Evolutionary conservation across 2,797 vertebrate genomes (phyloP).

Genomic region (Leptatherina wallacei): DNA sequence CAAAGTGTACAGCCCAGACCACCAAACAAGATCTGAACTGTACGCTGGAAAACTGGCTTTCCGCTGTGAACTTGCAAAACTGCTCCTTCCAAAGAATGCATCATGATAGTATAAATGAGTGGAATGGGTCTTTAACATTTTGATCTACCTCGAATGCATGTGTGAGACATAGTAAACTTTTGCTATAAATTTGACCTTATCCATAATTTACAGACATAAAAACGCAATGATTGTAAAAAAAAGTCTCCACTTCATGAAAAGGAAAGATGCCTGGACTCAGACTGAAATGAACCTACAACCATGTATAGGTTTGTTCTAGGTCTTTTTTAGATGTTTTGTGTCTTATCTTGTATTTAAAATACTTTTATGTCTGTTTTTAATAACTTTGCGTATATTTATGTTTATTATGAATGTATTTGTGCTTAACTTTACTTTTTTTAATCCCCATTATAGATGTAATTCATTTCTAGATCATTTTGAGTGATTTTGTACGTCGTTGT

Average conservation of each 20-base stretch:
- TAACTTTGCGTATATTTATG: no score
- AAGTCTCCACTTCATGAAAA: neutral
- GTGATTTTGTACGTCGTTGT: neutral
- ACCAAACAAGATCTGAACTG: no score
- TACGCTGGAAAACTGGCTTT: no score
- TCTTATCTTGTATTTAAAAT: no score
- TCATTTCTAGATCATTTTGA: neutral
- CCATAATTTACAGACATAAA: neutral
- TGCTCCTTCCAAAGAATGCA: neutral
- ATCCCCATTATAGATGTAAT: neutral
- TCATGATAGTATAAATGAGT: no score
- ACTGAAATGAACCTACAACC: no score
- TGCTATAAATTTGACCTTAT: neutral
- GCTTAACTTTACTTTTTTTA: neutral
- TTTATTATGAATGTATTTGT: neutral
- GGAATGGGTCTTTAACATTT: no score
- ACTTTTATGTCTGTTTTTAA: no score
- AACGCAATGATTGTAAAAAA: neutral
- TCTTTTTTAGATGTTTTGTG: neutral
- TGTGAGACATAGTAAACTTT: neutral
- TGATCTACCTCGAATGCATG: no score
- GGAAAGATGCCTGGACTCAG: neutral
- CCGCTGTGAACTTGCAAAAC: no score
- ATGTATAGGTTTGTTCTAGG: no score
- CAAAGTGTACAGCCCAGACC: no score